These are phyloP conservation scores for Mus pahari DNA, from an alignment of 2,113 vertebrate species.

Conservation along the genomic window DNA sequence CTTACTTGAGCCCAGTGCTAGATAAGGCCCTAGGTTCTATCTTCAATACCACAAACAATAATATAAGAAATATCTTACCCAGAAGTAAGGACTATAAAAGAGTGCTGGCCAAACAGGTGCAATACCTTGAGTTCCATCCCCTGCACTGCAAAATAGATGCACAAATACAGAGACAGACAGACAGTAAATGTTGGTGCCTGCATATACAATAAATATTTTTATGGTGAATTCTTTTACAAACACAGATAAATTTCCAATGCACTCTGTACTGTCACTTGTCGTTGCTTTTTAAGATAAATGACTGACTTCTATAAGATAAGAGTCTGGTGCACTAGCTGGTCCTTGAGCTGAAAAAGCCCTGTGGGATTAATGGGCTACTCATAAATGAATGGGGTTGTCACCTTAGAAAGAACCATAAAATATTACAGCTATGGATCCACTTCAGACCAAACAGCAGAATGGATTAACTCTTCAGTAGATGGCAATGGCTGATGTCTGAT, in stretches of 20 bases:
- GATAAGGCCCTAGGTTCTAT: not conserved
- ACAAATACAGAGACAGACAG: not conserved
- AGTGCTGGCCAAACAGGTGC: not conserved
- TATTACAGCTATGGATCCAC: not conserved
- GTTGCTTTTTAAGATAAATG: not conserved
- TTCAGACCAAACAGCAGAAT: conserved; percentile 57
- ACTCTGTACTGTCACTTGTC: not conserved
- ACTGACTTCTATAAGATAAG: conserved; percentile 32
- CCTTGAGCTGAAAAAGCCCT: conserved; percentile 32
- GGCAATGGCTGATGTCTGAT: not conserved
- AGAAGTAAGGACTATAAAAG: not conserved
- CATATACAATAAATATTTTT: not conserved
- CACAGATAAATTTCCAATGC: not conserved
- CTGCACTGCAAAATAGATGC: not conserved
- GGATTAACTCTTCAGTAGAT: conserved; percentile 59
- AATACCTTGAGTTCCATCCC: not conserved
- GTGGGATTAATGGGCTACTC: conserved; percentile 39
- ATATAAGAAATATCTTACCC: not conserved
- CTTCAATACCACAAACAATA: not conserved
- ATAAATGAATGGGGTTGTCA: conserved; percentile 67
- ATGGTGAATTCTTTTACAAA: conserved; percentile 20
- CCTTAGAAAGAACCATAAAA: conserved; percentile 55
- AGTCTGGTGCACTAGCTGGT: not conserved
- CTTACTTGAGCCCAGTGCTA: not conserved
- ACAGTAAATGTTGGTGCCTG: not conserved